These are phyloP conservation scores for Rhopalosiphum maidis DNA, from an alignment of 1,140 invertebrate species.

Conservation along the genomic window DNA sequence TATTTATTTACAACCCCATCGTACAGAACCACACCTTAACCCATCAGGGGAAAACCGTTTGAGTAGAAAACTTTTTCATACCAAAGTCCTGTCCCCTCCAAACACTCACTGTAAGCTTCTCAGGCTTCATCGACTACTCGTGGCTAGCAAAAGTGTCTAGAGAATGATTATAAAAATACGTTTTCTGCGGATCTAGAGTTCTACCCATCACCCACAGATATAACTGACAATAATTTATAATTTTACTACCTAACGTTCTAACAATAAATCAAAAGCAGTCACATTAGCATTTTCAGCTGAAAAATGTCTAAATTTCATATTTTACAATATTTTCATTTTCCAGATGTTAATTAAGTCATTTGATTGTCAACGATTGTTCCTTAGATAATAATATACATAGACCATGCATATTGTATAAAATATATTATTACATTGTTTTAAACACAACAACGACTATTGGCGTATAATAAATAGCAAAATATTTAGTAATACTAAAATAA, in stretches of 20 bases:
- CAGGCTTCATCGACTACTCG: too few species aligned
- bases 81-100: background rate
- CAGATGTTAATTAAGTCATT: background rate
- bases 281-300: background rate
- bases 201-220: background rate
- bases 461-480: background rate
- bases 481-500: background rate
- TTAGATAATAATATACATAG: background rate
- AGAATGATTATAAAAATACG: background rate
- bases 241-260: background rate
- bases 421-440: background rate
- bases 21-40: background rate
- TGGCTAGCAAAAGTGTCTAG: background rate
- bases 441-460: too few species aligned
- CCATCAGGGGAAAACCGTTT: background rate
- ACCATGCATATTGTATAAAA: too few species aligned
- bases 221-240: background rate
- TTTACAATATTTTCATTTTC: background rate
- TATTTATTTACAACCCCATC: slow-evolving; percentile 22
- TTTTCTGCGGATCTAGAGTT: background rate
- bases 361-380: background rate
- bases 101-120: too few species aligned
- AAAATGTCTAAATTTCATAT: background rate
- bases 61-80: background rate
- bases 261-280: background rate